phyloP scores from a whole-genome alignment of 2,113 vertebrate genomes.

The Labeo catla region DNA sequence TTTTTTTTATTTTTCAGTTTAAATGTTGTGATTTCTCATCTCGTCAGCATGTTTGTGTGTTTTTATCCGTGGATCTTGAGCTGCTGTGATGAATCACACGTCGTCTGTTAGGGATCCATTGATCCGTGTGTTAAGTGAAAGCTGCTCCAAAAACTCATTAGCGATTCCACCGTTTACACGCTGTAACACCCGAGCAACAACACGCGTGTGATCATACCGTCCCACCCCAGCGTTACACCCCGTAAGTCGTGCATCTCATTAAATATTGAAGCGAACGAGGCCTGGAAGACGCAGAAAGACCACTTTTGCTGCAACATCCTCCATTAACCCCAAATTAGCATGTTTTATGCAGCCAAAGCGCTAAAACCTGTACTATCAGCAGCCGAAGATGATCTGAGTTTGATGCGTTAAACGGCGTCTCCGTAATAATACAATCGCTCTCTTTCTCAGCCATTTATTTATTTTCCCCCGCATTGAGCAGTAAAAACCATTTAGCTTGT shows the following conservation, averaged over 20 bases:
- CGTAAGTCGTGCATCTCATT: constrained; percentile 38
- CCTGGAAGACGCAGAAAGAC: no score
- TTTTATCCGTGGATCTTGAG: not conserved
- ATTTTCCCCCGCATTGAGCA: constrained; percentile 36
- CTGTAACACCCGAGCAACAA: constrained; percentile 47
- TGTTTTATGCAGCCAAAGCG: not conserved
- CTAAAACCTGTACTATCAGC: not conserved
- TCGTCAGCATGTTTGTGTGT: not conserved
- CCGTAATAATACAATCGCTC: not conserved
- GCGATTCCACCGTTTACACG: constrained; percentile 31
- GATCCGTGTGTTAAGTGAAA: constrained; percentile 53
- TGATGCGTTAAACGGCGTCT: not conserved
- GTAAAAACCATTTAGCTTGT: constrained; percentile 50
- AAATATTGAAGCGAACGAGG: constrained; percentile 42
- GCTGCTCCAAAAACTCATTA: constrained; percentile 33
- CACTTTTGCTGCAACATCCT: not conserved
- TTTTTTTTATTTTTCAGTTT: not conserved
- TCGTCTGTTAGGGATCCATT: constrained; percentile 36
- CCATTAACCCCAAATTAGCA: not conserved
- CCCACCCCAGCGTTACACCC: constrained; percentile 8
- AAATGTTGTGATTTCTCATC: not conserved
- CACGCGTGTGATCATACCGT: not conserved
- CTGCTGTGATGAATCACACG: not conserved
- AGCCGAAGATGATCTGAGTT: not conserved
- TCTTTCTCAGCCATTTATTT: not conserved